These are phyloP conservation scores for Polylopha cassiicola DNA, from an alignment of 2,888 invertebrate genomes.

Conservation along the genomic window DNA sequence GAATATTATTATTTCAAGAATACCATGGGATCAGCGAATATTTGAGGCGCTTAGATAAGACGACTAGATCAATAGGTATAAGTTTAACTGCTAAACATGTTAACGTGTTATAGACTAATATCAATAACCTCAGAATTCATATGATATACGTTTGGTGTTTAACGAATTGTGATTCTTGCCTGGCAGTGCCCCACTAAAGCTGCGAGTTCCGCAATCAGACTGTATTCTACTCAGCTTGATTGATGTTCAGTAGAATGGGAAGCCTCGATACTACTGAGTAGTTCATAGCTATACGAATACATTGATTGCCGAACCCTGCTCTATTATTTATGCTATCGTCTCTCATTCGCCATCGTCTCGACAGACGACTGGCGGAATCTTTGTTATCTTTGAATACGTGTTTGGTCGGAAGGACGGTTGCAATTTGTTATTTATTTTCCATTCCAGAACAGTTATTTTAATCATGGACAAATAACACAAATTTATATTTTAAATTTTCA, in stretches of 20 bases:
- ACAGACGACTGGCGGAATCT: slow-evolving; percentile 24
- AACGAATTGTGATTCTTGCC: slow-evolving; percentile 11
- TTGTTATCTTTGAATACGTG: slow-evolving; percentile 23
- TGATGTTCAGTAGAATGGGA: too few species aligned
- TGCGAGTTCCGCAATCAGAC: too few species aligned
- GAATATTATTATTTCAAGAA: slow-evolving; percentile 70
- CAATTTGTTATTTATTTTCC: too few species aligned
- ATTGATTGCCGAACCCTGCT: background rate
- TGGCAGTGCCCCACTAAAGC: too few species aligned
- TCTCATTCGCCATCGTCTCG: too few species aligned
- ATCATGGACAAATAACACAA: too few species aligned
- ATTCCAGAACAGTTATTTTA: too few species aligned
- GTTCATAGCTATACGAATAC: too few species aligned
- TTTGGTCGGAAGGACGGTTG: slow-evolving; percentile 52
- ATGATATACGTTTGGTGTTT: slow-evolving; percentile 2
- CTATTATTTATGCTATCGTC: background rate
- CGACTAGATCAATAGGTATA: slow-evolving; percentile 16
- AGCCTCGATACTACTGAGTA: too few species aligned
- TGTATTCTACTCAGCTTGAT: slow-evolving; percentile 2
- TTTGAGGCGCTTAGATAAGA: slow-evolving; percentile 44
- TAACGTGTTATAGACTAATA: slow-evolving; percentile 11
- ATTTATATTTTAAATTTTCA: too few species aligned
- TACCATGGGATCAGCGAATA: slow-evolving; percentile 47
- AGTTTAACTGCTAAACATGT: slow-evolving; percentile 15
- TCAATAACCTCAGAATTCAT: slow-evolving; percentile 10